Percentiles rank a stretch among this genome's conserved stretches.
Conservation (phyloP, 2,797 vertebrate genomes). For the Euthynnus affinis region DNA sequence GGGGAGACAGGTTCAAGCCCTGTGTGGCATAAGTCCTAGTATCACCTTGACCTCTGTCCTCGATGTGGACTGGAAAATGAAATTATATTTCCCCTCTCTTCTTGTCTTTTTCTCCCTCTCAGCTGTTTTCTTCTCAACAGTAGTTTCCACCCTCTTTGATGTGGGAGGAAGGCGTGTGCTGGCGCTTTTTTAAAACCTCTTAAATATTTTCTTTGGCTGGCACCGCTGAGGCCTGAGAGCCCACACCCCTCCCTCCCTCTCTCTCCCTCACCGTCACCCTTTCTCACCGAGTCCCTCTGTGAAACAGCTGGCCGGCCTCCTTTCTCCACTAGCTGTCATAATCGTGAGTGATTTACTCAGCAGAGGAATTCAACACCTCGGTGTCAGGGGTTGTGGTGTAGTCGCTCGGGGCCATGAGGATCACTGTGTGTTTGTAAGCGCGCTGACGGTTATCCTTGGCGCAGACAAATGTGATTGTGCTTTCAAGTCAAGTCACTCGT, state of each 20-base stretch:
- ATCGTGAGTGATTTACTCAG: slow-evolving; percentile 46
- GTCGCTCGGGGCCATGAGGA: not conserved
- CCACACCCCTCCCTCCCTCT: slow-evolving; percentile 14
- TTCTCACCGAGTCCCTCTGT: slow-evolving; percentile 18
- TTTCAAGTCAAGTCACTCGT: slow-evolving; percentile 14
- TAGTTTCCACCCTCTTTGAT: slow-evolving; percentile 69
- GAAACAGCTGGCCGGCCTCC: slow-evolving; percentile 50
- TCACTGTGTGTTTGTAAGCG: not conserved
- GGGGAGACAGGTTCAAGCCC: not conserved
- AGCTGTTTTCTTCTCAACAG: slow-evolving; percentile 52
- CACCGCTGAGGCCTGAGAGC: slow-evolving; percentile 27
- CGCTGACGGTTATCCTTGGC: slow-evolving; percentile 20
- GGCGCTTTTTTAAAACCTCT: slow-evolving; percentile 56
- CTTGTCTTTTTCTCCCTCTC: slow-evolving; percentile 44
- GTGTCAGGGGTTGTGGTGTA: slow-evolving; percentile 22
- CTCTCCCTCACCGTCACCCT: slow-evolving; percentile 1
- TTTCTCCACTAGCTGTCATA: slow-evolving; percentile 33
- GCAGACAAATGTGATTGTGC: slow-evolving; percentile 24
- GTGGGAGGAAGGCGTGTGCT: slow-evolving; percentile 64
- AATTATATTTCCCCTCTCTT: slow-evolving; percentile 13
- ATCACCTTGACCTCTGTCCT: slow-evolving; percentile 30
- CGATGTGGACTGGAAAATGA: not conserved
- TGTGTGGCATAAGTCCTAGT: not conserved
- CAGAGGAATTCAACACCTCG: slow-evolving; percentile 34
- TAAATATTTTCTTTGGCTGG: slow-evolving; percentile 75